Percentiles rank a stretch among this genome's conserved stretches.
These are phyloP conservation scores for Tenthredo livida DNA, from an alignment of 2,888 invertebrate species.

Conservation along the genomic window DNA sequence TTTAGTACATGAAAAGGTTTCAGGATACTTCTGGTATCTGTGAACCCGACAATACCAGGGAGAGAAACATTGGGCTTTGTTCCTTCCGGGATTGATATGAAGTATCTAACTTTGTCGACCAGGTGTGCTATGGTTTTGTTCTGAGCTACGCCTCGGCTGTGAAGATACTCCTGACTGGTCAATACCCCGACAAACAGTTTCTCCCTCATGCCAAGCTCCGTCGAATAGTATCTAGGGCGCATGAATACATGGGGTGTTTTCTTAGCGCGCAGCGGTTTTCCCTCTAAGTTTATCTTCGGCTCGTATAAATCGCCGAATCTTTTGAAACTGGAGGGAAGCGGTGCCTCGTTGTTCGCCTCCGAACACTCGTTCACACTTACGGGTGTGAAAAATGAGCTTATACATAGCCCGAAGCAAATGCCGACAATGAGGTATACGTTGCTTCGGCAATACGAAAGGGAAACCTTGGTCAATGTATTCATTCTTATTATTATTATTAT, in stretches of 20 bases:
- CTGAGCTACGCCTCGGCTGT: constrained; percentile 88
- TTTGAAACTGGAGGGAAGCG: constrained; percentile 62
- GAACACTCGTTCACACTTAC: constrained; percentile 76
- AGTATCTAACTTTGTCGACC: constrained; percentile 91
- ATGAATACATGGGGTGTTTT: constrained; percentile 83
- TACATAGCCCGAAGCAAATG: constrained; percentile 80
- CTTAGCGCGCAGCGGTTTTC: constrained; percentile 77
- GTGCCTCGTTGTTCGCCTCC: constrained; percentile 53
- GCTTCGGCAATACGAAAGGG: constrained; percentile 74
- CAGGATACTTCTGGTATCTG: constrained; percentile 87
- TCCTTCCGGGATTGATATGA: constrained; percentile 82
- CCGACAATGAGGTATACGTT: constrained; percentile 82
- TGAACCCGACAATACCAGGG: constrained; percentile 92
- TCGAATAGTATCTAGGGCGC: constrained; percentile 95
- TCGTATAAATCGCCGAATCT: constrained; percentile 77
- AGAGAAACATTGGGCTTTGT: constrained; percentile 80
- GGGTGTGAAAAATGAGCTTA: constrained; percentile 80
- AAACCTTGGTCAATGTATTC: constrained; percentile 69
- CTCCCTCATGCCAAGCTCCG: constrained; percentile 95
- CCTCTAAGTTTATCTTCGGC: constrained; percentile 78
- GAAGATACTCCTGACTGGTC: constrained; percentile 87
- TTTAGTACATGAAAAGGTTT: constrained; percentile 93
- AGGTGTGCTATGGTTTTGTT: constrained; percentile 93
- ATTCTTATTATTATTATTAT: no score
- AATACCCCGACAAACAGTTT: constrained; percentile 93